Base-by-base conservation (phyloP, 2,888 invertebrate genomes). In the Oegoconia quadripuncta region DNA sequence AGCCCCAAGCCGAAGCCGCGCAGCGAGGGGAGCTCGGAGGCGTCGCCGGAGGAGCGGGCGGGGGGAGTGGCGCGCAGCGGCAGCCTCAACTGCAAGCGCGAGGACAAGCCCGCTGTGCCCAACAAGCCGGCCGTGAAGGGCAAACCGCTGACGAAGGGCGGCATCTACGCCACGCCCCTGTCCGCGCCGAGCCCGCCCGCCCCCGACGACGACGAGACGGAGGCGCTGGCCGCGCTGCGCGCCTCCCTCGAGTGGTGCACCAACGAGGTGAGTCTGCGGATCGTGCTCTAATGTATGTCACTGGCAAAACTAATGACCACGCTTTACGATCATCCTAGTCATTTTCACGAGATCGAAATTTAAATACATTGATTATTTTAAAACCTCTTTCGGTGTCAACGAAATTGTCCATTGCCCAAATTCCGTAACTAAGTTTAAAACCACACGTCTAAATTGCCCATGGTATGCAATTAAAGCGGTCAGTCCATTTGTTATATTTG, bases 81-180 rank as follows among this genome's bases (percentile, higher is more conserved):
- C 16, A 62, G 62, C 36, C 53, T 50, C 12, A 63, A 59, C 37
- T 44, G 55, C 13, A 57, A 66, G 22, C 57, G 69, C 12, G 72
- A 71, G 8, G 86, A 51, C 75, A 89, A 63, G 74, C 95, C 94
- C 2, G 88, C 90, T 8, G 92, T 94, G 46, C 93, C 94, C 8
- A 90, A 89, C 54, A 80, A 78, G 58, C 91, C 90, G 34, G 89
- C 90, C 54, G 91, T 91, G 11, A 89, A 91, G 30, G 88, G 89
- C 35, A 90, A 91, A 59, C 90, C 90, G 46, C 82, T 89, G 16
- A 66, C 87, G 26, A 71, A 86, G 15, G 76, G 80, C 20, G 92
- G 93, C 6, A 93, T 94, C 40, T 96, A 96, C 65, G 96, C 96
- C 11, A 96, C 95, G 6, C 96, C 96, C 7, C 71, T 44, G 51